These are phyloP conservation scores for Bhutanitis thaidina DNA, from an alignment of 2,888 invertebrate genomes.

Conservation along the genomic window DNA sequence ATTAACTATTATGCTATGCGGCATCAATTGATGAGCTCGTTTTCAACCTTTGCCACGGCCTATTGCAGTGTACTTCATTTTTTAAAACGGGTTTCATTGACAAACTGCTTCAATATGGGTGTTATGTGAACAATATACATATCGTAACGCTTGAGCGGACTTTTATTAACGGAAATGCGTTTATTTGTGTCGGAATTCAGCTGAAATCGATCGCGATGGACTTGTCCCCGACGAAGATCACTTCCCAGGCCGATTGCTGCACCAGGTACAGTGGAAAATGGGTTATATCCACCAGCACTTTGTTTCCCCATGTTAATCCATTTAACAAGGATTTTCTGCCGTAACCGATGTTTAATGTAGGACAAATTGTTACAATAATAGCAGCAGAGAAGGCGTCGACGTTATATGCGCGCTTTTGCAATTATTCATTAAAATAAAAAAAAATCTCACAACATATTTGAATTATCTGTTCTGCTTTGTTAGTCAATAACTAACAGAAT, in stretches of 20 bases:
- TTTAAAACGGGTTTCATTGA: background rate
- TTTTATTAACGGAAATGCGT: constrained; percentile 50
- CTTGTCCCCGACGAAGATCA: constrained; percentile 89
- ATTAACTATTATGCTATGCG: background rate
- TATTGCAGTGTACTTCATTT: background rate
- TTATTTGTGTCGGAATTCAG: constrained; percentile 38
- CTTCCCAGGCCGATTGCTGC: constrained; percentile 87
- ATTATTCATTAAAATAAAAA: too few species aligned
- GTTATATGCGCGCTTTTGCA: too few species aligned
- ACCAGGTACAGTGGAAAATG: constrained; percentile 77
- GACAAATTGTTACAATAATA: too few species aligned
- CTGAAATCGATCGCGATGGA: constrained; percentile 62
- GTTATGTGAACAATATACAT: constrained; percentile 14
- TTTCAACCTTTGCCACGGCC: background rate
- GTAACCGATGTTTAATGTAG: too few species aligned
- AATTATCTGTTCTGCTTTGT: too few species aligned
- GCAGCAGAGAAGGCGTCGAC: too few species aligned
- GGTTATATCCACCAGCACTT: background rate
- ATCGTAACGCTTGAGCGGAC: constrained; percentile 59
- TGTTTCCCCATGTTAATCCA: too few species aligned
- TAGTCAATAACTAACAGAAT: too few species aligned
- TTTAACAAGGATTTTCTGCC: too few species aligned
- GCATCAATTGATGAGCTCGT: background rate
- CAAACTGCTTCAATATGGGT: background rate
- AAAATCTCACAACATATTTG: too few species aligned